These are phyloP conservation scores for Micrastur ruficollis DNA, from an alignment of 2,797 vertebrate genomes.

Conservation along the genomic window DNA sequence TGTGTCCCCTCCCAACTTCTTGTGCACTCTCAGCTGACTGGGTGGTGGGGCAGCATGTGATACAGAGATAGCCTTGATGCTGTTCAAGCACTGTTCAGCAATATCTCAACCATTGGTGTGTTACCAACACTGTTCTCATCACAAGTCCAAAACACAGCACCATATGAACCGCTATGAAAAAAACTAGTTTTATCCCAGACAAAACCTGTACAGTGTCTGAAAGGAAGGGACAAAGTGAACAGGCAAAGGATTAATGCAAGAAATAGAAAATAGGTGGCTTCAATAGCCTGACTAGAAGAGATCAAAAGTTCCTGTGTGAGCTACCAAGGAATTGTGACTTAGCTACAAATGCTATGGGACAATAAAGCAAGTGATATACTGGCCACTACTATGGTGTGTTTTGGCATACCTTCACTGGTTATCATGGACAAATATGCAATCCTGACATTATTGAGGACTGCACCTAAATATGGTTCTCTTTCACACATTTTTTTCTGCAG, in stretches of 20 bases:
- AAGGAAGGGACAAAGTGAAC: background rate
- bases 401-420: background rate
- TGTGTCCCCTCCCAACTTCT: background rate
- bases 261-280: background rate
- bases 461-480: background rate
- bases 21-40: background rate
- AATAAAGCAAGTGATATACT: background rate
- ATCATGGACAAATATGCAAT: background rate
- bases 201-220: background rate
- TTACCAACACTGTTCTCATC: background rate
- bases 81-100: background rate
- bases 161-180: background rate
- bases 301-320: background rate
- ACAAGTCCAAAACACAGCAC: background rate
- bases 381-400: background rate
- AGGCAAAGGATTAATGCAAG: background rate
- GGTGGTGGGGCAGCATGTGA: background rate
- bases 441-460: background rate
- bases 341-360: background rate
- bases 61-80: background rate
- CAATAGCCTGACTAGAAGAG: background rate
- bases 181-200: background rate
- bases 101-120: background rate
- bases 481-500: background rate
- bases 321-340: background rate